These are phyloP conservation scores for Bergia puertoricense DNA, from an alignment of 92 coral and sea anemone genomes.

Conservation along the genomic window DNA sequence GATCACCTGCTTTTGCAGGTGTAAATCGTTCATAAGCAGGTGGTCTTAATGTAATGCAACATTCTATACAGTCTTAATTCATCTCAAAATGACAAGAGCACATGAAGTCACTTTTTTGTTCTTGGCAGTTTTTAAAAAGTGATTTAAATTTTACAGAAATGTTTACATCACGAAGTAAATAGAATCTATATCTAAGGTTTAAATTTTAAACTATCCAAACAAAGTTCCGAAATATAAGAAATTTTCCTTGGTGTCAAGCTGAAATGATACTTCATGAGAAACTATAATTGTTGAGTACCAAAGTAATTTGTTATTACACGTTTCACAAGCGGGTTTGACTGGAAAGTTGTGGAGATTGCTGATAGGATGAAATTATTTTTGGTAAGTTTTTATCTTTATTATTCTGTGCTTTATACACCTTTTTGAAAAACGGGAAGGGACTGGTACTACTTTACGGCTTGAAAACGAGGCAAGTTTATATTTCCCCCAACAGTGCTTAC, in stretches of 20 bases:
- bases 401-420: not conserved
- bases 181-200: not conserved
- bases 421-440: not conserved
- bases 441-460: not conserved
- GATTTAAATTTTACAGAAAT: not conserved
- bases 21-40: constrained; percentile 1
- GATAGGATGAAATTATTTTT: not conserved
- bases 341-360: not conserved
- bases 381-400: not conserved
- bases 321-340: not conserved
- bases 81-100: not conserved
- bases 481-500: not conserved
- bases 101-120: not conserved
- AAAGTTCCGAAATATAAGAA: too few species aligned
- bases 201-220: not conserved
- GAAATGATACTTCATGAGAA: too few species aligned
- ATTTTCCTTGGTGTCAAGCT: too few species aligned
- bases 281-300: too few species aligned
- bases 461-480: not conserved
- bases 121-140: not conserved
- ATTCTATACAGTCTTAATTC: not conserved
- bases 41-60: not conserved
- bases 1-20: not conserved
- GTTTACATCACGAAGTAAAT: not conserved
- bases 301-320: not conserved